These are phyloP conservation scores for Mesopsocus fuscifrons DNA, from an alignment of 2,888 invertebrate genomes.

Conservation along the genomic window DNA sequence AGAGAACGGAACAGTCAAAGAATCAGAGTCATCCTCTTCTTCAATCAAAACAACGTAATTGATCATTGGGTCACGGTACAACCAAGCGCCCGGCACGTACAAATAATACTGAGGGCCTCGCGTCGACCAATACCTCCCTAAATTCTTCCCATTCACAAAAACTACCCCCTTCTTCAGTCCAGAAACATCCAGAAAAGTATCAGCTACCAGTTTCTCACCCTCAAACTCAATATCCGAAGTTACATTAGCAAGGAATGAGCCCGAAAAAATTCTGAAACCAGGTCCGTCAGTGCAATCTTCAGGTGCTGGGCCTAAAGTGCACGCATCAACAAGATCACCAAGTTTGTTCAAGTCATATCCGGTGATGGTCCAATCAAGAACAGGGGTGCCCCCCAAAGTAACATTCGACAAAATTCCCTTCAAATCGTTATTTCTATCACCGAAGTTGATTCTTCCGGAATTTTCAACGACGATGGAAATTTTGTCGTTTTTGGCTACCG, in stretches of 20 bases:
- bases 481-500: slow-evolving; percentile 14
- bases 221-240: not conserved
- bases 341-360: slow-evolving; percentile 28
- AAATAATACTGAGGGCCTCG: slow-evolving; percentile 19
- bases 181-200: slow-evolving; percentile 4
- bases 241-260: not conserved
- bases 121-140: slow-evolving; percentile 20
- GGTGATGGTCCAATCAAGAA: slow-evolving; percentile 44
- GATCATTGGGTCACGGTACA: slow-evolving; percentile 10
- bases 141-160: slow-evolving; percentile 19
- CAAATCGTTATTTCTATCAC: slow-evolving; percentile 26
- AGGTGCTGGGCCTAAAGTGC: not conserved
- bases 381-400: slow-evolving; percentile 27
- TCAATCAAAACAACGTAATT: not conserved
- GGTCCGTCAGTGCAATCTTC: not conserved
- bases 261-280: not conserved
- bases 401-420: slow-evolving; percentile 38
- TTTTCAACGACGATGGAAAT: slow-evolving; percentile 25
- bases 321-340: slow-evolving; percentile 13
- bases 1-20: not conserved
- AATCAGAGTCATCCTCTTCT: not conserved
- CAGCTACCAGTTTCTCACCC: not conserved
- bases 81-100: slow-evolving; percentile 18
- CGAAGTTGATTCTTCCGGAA: slow-evolving; percentile 63
- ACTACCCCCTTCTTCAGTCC: slow-evolving; percentile 19